Evolutionary conservation across 2,797 vertebrate genomes (phyloP).

Genomic region (Silurus lanzhouensis): DNA sequence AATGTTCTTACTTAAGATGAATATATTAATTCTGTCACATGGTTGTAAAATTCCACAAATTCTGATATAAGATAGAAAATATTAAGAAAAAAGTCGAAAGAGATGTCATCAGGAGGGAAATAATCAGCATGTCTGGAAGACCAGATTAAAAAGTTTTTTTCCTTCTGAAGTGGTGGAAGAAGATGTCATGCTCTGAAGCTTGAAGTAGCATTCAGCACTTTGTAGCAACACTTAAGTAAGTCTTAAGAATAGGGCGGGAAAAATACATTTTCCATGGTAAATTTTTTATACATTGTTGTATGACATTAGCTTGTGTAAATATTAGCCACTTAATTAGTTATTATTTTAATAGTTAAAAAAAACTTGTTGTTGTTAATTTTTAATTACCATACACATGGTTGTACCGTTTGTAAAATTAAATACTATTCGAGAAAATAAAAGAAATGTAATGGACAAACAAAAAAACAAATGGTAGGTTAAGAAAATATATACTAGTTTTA

Average conservation of each 20-base stretch:
- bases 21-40: too few species aligned
- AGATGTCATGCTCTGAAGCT: neutral
- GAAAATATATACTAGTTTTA: neutral
- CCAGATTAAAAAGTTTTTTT: neutral
- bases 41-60: too few species aligned
- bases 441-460: neutral
- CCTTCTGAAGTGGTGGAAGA: neutral
- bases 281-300: neutral
- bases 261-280: neutral
- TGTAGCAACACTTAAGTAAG: neutral
- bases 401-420: neutral
- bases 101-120: neutral
- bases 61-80: too few species aligned
- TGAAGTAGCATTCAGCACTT: neutral
- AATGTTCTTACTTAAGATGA: too few species aligned
- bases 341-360: too few species aligned
- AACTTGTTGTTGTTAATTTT: neutral
- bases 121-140: neutral
- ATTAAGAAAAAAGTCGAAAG: too few species aligned
- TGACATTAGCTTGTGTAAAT: neutral
- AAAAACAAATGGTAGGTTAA: neutral
- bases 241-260: neutral
- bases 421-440: neutral
- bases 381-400: neutral
- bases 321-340: neutral